Base-by-base conservation (phyloP, 2,113 vertebrate genomes). In the Sorex fumeus region DNA sequence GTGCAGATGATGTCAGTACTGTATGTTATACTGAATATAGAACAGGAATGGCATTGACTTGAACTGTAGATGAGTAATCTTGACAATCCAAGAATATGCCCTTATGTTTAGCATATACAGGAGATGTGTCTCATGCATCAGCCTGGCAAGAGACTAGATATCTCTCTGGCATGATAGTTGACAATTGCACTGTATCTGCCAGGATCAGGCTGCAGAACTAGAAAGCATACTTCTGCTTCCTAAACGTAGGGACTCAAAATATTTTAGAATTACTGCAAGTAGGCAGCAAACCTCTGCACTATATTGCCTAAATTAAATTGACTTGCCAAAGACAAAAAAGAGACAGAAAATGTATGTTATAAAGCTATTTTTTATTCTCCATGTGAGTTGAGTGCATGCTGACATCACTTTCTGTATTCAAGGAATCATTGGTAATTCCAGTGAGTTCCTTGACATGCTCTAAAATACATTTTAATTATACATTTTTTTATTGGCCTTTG, bases 401-500 rank as follows among this genome's bases (percentile, higher is more conserved):
- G 77, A 87, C 57, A 94, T 90, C 83, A 40, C 78, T 83, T 88
- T 74, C 74, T 90, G 78, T 66, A 53, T 62, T 90, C 84, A 89
- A 91, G 34, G 74, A 28, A 12, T 27, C 19, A 27, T 76, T 90
- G 47, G 91, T 94, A 82, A 32, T 93, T 96, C 89, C 57, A 93
- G 43, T 45, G 34, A 87, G 87, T 78, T 87, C 79, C 32, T 91
- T 90, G 90, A 92, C 76, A 91, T 76, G 34, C 30, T 78, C 67
- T 91, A 80, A 91, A 96, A 91, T 78, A 40, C 47, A 67, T 25
- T 57, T 15, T 86, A 94, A 88, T 91, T 92, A 67, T 92, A 66
- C 93, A 66, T 95, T 94, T 74, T 94, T 74, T 84, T 94, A 94
- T 47, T 85, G 82, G 40, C 30, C 62, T 97, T 97, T 80, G 86